These are phyloP conservation scores for Miltochrista miniata DNA, from an alignment of 2,888 invertebrate genomes.

Conservation along the genomic window DNA sequence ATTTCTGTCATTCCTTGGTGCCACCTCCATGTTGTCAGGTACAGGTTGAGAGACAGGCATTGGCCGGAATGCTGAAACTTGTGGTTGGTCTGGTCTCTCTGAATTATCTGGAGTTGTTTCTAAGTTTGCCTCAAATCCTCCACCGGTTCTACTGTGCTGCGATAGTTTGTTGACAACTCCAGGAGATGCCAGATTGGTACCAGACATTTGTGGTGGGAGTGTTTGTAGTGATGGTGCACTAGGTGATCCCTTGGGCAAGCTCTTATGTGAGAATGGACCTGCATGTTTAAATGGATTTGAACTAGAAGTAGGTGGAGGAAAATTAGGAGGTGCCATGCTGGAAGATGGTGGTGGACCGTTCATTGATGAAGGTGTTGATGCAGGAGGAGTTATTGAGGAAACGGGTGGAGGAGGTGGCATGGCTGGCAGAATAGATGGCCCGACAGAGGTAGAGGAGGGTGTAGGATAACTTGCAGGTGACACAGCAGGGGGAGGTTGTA, in stretches of 20 bases:
- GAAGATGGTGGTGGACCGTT: slow-evolving; percentile 14
- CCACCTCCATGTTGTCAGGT: slow-evolving; percentile 85
- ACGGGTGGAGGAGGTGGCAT: slow-evolving; percentile 36
- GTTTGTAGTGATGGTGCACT: slow-evolving; percentile 46
- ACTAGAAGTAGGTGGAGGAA: slow-evolving; percentile 49
- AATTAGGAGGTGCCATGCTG: slow-evolving; percentile 37
- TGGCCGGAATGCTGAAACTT: slow-evolving; percentile 49
- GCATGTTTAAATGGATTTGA: slow-evolving; percentile 75
- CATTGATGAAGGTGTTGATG: slow-evolving; percentile 22
- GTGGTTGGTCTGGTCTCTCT: slow-evolving; percentile 84
- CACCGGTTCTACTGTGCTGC: slow-evolving; percentile 60
- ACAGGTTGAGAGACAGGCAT: slow-evolving; percentile 55
- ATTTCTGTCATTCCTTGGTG: slow-evolving; percentile 88
- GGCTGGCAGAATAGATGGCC: slow-evolving; percentile 15
- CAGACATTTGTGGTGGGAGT: slow-evolving; percentile 56
- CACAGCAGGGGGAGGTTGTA: slow-evolving; percentile 36
- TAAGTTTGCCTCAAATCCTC: slow-evolving; percentile 83
- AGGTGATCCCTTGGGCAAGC: slow-evolving; percentile 48
- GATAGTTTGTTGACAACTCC: slow-evolving; percentile 60
- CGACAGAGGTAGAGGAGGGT: slow-evolving; percentile 22
- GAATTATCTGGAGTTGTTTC: slow-evolving; percentile 88
- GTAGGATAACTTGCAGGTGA: slow-evolving; percentile 43
- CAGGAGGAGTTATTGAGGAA: slow-evolving; percentile 19
- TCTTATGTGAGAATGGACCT: slow-evolving; percentile 77
- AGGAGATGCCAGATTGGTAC: slow-evolving; percentile 62